These are phyloP conservation scores for Alosa sapidissima DNA, from an alignment of 2,797 vertebrate genomes.

Conservation along the genomic window DNA sequence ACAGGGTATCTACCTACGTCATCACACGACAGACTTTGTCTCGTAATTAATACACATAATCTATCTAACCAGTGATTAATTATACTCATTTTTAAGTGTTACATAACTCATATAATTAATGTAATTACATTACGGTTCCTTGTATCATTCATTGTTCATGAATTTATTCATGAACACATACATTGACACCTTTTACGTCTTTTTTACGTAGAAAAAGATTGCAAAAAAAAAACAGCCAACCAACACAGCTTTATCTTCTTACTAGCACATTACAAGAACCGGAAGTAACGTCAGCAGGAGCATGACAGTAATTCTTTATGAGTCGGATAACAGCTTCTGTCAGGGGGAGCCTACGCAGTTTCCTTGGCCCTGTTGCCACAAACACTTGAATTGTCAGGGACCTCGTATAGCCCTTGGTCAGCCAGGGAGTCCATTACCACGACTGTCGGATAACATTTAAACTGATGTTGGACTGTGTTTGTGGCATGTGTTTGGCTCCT, in stretches of 20 bases:
- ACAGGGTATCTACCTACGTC: background rate
- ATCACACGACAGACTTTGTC: background rate
- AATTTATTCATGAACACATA: background rate
- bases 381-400: slow-evolving; percentile 18
- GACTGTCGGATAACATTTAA: background rate
- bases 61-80: background rate
- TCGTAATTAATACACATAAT: background rate
- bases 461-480: background rate
- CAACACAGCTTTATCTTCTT: background rate
- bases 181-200: too few relatives aligned
- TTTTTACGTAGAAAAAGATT: too few relatives aligned
- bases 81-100: background rate
- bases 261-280: background rate
- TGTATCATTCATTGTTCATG: too few relatives aligned
- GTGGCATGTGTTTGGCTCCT: slow-evolving; percentile 13
- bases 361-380: background rate
- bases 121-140: background rate
- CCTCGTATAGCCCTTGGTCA: background rate
- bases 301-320: background rate
- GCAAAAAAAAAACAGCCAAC: background rate
- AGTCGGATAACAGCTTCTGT: slow-evolving; percentile 36
- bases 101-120: slow-evolving; percentile 8
- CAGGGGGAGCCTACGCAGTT: slow-evolving; percentile 7
- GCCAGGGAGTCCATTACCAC: background rate
- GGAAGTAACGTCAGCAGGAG: background rate